Evolutionary conservation across 2,113 vertebrate genomes (phyloP).

Genomic region (Centrocercus urophasianus): DNA sequence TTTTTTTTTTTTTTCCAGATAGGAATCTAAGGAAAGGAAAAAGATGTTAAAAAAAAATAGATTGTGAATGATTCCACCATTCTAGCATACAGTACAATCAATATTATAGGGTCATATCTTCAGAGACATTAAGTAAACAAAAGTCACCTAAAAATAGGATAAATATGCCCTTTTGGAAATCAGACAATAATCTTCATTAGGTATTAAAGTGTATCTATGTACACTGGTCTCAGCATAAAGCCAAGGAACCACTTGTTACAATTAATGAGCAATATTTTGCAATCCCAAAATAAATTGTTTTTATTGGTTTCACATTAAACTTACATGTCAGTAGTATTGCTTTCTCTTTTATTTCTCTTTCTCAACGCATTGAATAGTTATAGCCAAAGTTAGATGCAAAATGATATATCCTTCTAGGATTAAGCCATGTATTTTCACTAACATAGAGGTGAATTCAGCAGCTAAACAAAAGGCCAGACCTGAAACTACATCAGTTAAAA

Average conservation of each 20-base stretch:
- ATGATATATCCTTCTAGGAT: background rate
- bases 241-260: background rate
- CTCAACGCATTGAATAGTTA: background rate
- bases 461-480: background rate
- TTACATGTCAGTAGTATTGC: background rate
- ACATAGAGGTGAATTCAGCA: background rate
- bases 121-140: background rate
- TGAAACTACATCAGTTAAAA: background rate
- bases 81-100: background rate
- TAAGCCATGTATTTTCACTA: background rate
- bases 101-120: background rate
- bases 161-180: background rate
- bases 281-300: background rate
- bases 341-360: background rate
- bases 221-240: background rate
- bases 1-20: background rate
- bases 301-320: background rate
- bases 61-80: background rate
- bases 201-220: background rate
- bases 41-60: background rate
- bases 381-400: background rate
- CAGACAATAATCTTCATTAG: fast-evolving
- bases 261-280: background rate
- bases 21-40: background rate
- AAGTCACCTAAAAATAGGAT: background rate